These are phyloP conservation scores for Falco cherrug DNA, from an alignment of 2,797 vertebrate genomes.

Conservation along the genomic window DNA sequence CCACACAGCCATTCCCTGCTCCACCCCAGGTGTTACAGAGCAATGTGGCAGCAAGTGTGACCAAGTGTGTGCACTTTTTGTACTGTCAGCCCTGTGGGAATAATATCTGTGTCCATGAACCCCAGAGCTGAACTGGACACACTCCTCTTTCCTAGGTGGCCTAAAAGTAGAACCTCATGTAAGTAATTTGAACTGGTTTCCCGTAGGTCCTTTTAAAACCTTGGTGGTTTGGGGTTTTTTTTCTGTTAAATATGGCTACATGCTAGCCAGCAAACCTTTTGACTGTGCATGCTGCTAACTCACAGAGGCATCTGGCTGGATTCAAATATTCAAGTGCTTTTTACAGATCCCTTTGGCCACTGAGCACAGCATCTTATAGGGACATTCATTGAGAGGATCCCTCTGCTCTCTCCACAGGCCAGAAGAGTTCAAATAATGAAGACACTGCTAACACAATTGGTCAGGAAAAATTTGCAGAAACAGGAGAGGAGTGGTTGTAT, in stretches of 20 bases:
- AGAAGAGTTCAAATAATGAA: not conserved
- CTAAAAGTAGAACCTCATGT: not conserved
- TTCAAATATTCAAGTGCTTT: slow-evolving; percentile 8
- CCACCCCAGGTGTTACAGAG: not conserved
- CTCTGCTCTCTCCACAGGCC: not conserved
- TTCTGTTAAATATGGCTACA: not conserved
- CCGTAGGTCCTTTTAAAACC: not conserved
- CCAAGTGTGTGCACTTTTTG: not conserved
- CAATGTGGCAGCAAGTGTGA: not conserved
- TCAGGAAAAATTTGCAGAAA: not conserved
- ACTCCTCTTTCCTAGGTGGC: slow-evolving; percentile 31
- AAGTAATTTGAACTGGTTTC: not conserved
- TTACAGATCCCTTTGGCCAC: not conserved
- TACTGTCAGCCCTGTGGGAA: not conserved
- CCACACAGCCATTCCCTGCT: not conserved
- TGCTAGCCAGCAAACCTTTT: not conserved
- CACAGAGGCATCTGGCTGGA: slow-evolving; percentile 10
- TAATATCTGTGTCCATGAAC: not conserved
- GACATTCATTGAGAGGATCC: not conserved
- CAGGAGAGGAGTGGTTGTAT: not conserved
- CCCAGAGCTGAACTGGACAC: not conserved
- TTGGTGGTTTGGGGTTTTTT: not conserved
- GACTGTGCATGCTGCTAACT: not conserved
- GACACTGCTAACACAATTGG: not conserved
- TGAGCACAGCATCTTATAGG: not conserved